Base-by-base conservation (phyloP, 2,113 vertebrate genomes). In the Labeo rohita region DNA sequence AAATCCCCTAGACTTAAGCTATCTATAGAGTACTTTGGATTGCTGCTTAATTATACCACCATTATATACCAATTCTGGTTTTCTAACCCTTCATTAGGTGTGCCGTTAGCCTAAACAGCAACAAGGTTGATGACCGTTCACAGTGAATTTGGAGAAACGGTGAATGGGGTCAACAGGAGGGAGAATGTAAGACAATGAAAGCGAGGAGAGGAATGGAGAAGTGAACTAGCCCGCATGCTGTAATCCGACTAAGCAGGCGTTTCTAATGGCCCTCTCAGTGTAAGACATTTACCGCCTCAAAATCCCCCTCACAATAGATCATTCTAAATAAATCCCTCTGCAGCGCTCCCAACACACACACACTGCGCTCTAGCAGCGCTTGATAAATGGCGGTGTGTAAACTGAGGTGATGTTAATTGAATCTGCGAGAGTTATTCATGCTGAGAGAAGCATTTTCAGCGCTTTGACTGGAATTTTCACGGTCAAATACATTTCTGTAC, bases 361-460 rank as follows among this genome's bases (percentile, higher is more conserved):
- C 68, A 45, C 47, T 36, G 84, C 6, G 39, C 45, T 34, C 80
- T 61, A 65, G 36, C 56, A 59, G 49, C 45, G 36, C 63, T 78
- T 89, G 88, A 89, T 87, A 83, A 89, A 89, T 89, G 85, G 36
- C 61, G 34, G 66, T 80, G 88, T 77, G 72, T 49, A 87, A 89
- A 84, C 80, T 66, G 85, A 50, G 77, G 75, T 84, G 85, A 81
- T 89, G 85, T 76, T 89, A 84, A 89, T 89, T 89, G 84, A 89
- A 89, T 75, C 12, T 61, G 56, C 65, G 70, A 61, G 76, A 74
- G 59, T 81, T 85, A 89, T 84, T 89, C 86, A 84, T 89, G 85
- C 88, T 81, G 88, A 89, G 84, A 21, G 50, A 72, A 74, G 63
- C 75, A 85, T 80, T 88, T 81, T 81, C 68, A 85, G 28, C 45